These are phyloP conservation scores for Okapia johnstoni DNA, from an alignment of 2,113 vertebrate genomes.

Conservation along the genomic window DNA sequence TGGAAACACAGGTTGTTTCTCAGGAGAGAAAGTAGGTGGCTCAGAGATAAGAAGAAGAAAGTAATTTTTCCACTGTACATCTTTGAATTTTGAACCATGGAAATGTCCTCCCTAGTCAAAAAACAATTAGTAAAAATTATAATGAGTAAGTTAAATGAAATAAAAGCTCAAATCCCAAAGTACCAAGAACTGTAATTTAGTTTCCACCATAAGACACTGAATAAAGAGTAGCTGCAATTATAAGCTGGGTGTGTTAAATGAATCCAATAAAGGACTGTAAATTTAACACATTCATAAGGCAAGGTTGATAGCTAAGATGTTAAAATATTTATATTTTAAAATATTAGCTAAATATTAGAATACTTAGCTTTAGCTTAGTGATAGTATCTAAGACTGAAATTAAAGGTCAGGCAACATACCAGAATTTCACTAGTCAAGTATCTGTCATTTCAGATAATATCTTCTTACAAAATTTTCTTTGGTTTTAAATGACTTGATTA, in stretches of 20 bases:
- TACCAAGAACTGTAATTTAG: not conserved
- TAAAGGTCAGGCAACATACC: not conserved
- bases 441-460: not conserved
- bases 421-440: not conserved
- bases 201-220: not conserved
- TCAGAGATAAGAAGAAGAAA: not conserved
- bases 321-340: not conserved
- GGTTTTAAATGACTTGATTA: not conserved
- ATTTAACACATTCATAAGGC: not conserved
- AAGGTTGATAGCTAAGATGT: not conserved
- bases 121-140: not conserved
- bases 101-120: not conserved
- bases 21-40: not conserved
- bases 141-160: not conserved
- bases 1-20: not conserved
- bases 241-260: not conserved
- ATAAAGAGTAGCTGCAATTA: not conserved
- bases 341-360: not conserved
- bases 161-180: not conserved
- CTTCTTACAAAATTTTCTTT: not conserved
- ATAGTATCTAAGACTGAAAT: not conserved
- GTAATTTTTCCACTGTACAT: not conserved
- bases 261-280: not conserved
- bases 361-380: not conserved
- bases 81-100: not conserved